phyloP scores from a whole-genome alignment of 2,888 invertebrate species.

The Drosophila anomelani region DNA sequence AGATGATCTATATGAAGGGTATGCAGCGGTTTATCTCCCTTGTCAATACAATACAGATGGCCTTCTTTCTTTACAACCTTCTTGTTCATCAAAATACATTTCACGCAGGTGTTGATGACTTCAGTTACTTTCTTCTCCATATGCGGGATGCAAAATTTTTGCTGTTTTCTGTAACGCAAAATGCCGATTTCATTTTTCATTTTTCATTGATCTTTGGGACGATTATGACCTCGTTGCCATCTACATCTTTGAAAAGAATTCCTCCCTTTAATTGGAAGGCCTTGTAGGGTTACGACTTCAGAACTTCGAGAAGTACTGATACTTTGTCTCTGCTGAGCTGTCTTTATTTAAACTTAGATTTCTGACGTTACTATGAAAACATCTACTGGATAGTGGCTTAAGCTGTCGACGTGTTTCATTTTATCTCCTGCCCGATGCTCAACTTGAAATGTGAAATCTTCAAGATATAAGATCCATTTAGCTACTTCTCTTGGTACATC shows the following conservation, averaged over 20 bases:
- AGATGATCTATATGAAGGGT: slow-evolving; percentile 3
- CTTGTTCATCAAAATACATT: not conserved
- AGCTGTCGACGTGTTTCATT: not conserved
- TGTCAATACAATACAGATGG: not conserved
- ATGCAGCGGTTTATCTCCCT: not conserved
- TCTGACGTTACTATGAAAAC: not conserved
- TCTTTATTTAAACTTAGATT: not conserved
- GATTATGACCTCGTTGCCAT: not conserved
- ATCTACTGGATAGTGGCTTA: not conserved
- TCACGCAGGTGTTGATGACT: not conserved
- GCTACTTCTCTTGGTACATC: not conserved
- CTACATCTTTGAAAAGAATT: not conserved
- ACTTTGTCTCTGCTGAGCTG: not conserved
- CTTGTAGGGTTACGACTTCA: no score
- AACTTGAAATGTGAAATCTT: not conserved
- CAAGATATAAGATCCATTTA: not conserved
- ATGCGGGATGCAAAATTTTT: not conserved
- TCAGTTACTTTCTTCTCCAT: not conserved
- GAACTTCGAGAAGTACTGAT: not conserved
- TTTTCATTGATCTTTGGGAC: not conserved
- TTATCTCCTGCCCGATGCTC: not conserved
- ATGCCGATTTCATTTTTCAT: not conserved
- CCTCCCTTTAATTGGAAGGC: no score
- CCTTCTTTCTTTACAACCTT: not conserved
- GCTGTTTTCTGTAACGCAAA: not conserved